Evolutionary conservation across 2,888 invertebrate genomes (phyloP).

Genomic region (Thymelicus lineola): DNA sequence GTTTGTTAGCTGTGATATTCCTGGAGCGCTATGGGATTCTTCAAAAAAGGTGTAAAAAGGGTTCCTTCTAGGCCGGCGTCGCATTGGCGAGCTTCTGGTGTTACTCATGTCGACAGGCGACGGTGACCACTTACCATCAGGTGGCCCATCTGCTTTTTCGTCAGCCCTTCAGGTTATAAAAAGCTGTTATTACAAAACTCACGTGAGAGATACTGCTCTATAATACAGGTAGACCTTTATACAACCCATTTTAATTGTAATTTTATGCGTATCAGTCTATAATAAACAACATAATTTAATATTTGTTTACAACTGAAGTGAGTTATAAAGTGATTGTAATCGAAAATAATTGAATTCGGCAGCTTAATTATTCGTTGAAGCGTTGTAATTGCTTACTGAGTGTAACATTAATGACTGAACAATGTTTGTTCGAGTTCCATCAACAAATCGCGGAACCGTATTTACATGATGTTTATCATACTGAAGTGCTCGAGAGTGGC

Average conservation of each 20-base stretch:
- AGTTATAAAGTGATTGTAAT: slow-evolving; percentile 35
- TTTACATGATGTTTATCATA: slow-evolving; percentile 12
- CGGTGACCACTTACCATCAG: no score
- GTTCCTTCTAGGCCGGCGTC: no score
- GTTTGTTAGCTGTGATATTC: no score
- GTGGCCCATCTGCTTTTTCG: no score
- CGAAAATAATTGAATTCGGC: slow-evolving; percentile 49
- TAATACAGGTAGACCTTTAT: no score
- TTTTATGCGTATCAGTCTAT: background rate
- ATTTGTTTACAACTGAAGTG: slow-evolving; percentile 16
- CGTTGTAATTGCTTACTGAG: slow-evolving; percentile 54
- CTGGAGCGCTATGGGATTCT: no score
- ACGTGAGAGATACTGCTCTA: no score
- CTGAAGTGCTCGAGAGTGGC: background rate
- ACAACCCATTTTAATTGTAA: background rate
- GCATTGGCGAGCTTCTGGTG: no score
- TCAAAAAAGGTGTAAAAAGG: no score
- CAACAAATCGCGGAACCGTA: slow-evolving; percentile 27
- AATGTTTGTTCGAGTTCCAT: slow-evolving; percentile 34
- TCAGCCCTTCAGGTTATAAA: no score
- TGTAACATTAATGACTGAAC: slow-evolving; percentile 43
- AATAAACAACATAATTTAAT: background rate
- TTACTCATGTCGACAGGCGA: no score
- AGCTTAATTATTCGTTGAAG: slow-evolving; percentile 46
- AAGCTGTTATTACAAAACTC: no score